Evolutionary conservation across 2,888 invertebrate genomes (phyloP).

Genomic region (Drosophila rellima): DNA sequence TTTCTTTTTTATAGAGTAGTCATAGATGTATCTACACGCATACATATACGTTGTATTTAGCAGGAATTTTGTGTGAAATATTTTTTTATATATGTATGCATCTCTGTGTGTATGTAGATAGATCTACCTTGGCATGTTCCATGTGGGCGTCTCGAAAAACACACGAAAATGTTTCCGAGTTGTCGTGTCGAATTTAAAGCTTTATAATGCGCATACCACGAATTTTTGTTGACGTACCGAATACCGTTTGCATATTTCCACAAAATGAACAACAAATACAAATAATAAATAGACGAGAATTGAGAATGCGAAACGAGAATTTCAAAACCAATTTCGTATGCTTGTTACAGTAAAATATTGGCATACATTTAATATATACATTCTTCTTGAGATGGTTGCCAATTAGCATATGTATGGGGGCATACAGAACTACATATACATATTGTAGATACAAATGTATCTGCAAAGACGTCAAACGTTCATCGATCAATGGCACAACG

Average conservation of each 20-base stretch:
- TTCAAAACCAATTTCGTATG: slow-evolving; percentile 52
- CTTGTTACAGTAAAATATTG: slow-evolving; percentile 63
- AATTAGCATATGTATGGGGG: slow-evolving; percentile 60
- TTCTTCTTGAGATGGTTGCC: slow-evolving; percentile 33
- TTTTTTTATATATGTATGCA: slow-evolving; percentile 34
- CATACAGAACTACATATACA: slow-evolving; percentile 18
- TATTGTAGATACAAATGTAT: slow-evolving; percentile 11
- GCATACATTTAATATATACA: slow-evolving; percentile 35
- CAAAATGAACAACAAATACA: slow-evolving; percentile 31
- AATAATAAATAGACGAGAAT: slow-evolving; percentile 7
- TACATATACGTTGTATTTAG: slow-evolving; percentile 47
- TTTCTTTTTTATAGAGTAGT: slow-evolving; percentile 44
- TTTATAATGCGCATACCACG: slow-evolving; percentile 78
- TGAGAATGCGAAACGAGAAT: slow-evolving; percentile 33
- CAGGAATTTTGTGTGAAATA: slow-evolving; percentile 71
- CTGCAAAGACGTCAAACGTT: slow-evolving; percentile 62
- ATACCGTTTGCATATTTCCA: slow-evolving; percentile 75
- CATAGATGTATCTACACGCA: slow-evolving; percentile 14
- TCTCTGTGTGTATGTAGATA: slow-evolving; percentile 19
- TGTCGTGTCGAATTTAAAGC: slow-evolving; percentile 80
- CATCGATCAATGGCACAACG: slow-evolving; percentile 66
- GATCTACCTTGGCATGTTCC: slow-evolving; percentile 51
- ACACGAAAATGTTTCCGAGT: slow-evolving; percentile 80
- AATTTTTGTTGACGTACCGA: slow-evolving; percentile 83
- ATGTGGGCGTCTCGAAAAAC: slow-evolving; percentile 73